Evolutionary conservation across 2,888 invertebrate genomes (phyloP).

Genomic region (Ormyrus nitidulus): DNA sequence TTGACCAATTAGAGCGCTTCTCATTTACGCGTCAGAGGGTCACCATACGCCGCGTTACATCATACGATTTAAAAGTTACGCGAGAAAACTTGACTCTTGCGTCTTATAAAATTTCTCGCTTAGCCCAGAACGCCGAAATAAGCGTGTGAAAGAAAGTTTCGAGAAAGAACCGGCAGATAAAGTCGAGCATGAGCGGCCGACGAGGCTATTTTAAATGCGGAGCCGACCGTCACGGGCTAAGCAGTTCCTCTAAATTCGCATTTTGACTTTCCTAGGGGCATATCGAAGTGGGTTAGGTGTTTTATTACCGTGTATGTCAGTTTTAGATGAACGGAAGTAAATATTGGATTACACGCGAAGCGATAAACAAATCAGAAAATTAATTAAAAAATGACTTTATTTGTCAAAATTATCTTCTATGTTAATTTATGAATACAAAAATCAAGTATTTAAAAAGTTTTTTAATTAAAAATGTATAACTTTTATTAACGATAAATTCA

Average conservation of each 20-base stretch:
- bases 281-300: too few species aligned
- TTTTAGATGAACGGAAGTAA: too few species aligned
- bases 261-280: slow-evolving; percentile 2
- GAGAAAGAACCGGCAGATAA: not conserved
- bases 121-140: slow-evolving; percentile 16
- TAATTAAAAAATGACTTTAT: too few species aligned
- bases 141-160: slow-evolving; percentile 43
- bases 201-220: slow-evolving; percentile 23
- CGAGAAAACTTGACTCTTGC: slow-evolving; percentile 32
- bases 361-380: too few species aligned
- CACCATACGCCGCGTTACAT: slow-evolving; percentile 26
- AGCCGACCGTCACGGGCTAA: slow-evolving; percentile 30
- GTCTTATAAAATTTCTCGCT: slow-evolving; percentile 35
- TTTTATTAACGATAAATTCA: too few species aligned
- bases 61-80: slow-evolving; percentile 29
- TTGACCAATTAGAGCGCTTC: slow-evolving; percentile 17
- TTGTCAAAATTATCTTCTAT: too few species aligned
- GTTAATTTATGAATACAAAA: too few species aligned
- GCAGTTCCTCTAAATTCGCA: slow-evolving; percentile 40
- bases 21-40: not conserved
- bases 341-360: too few species aligned
- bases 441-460: too few species aligned
- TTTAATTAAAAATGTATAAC: too few species aligned
- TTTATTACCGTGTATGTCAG: too few species aligned
- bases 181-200: slow-evolving; percentile 3